A percentile compares a stretch with the other conserved stretches of the same genome.
phyloP scores from a whole-genome alignment of 2,113 vertebrate genomes.

The Scalopus aquaticus region DNA sequence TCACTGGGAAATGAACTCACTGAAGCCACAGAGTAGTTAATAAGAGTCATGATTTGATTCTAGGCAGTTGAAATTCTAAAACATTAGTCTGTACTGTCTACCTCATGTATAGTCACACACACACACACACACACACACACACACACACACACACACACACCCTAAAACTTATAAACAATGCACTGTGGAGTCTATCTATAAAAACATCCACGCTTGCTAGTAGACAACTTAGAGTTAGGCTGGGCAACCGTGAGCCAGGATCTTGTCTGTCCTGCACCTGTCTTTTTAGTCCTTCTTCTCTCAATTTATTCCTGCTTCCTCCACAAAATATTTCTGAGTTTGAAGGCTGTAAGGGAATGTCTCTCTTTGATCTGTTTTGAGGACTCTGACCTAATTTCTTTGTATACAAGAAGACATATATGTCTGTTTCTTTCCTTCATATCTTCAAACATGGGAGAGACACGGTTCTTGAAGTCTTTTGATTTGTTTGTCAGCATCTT shows the following conservation, averaged over 20 bases:
- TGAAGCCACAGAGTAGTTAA: background rate
- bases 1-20: background rate
- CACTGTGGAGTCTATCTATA: background rate
- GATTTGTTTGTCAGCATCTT: background rate
- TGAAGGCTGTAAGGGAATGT: background rate
- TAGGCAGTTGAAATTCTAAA: background rate
- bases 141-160: background rate
- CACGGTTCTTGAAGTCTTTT: background rate
- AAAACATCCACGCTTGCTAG: background rate
- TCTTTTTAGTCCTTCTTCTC: background rate
- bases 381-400: background rate
- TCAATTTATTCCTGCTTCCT: background rate
- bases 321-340: background rate
- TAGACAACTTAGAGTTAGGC: too few species aligned
- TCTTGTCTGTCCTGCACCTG: background rate
- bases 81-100: background rate
- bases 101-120: background rate
- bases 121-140: too few species aligned
- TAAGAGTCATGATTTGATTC: conserved; percentile 1
- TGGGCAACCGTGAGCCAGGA: background rate
- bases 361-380: background rate
- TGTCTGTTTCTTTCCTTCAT: background rate
- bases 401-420: background rate
- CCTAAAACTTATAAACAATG: background rate
- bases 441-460: background rate